These are phyloP conservation scores for Aphidoletes aphidimyza DNA, from an alignment of 2,888 invertebrate genomes.

Conservation along the genomic window DNA sequence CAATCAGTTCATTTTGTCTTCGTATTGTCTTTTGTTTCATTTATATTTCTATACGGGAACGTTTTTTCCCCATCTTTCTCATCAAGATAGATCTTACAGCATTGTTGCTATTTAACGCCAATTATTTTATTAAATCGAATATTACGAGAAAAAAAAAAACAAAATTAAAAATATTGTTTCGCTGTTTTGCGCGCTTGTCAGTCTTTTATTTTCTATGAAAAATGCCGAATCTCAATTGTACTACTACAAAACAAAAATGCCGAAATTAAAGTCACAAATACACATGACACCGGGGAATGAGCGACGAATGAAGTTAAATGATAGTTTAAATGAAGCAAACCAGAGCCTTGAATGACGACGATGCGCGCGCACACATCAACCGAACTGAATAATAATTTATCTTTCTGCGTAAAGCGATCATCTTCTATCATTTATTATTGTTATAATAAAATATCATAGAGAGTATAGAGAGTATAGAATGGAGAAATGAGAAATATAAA, in stretches of 20 bases:
- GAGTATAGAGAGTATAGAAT: background rate
- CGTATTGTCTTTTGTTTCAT: background rate
- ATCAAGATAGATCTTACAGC: background rate
- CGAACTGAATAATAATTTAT: constrained; percentile 42
- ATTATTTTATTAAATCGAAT: background rate
- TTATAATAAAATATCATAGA: constrained; percentile 42
- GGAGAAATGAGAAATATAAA: background rate
- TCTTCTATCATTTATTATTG: constrained; percentile 53
- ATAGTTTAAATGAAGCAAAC: background rate
- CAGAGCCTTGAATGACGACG: background rate
- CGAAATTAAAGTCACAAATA: background rate
- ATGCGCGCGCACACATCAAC: background rate
- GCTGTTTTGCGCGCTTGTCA: background rate
- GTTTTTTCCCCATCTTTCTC: background rate
- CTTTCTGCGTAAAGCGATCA: constrained; percentile 49
- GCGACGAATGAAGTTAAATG: background rate
- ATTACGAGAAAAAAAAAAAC: background rate
- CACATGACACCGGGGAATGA: background rate
- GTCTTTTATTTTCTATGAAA: background rate
- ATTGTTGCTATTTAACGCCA: constrained; percentile 1
- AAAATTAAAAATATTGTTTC: background rate
- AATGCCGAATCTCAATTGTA: background rate
- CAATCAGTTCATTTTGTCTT: background rate
- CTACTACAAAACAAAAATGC: background rate
- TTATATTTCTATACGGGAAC: background rate